Evolutionary conservation across 1,140 invertebrate genomes (phyloP), one percentile per base, ranked within the genome.

Genomic region (Tetramorium parvispinum): DNA sequence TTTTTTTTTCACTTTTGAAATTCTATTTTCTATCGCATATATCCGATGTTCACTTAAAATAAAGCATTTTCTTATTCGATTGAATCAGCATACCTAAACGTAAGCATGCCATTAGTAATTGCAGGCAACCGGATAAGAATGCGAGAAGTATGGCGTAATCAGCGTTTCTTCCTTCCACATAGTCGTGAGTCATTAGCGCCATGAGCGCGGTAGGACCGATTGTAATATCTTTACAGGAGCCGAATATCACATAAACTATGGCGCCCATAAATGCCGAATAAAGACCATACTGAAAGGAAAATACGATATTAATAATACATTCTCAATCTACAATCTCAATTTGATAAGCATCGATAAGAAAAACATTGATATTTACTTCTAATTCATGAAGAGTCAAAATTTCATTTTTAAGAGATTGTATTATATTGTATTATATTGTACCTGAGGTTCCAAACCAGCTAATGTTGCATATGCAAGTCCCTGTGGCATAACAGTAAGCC

Each of bases 221-320:
- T 0, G 98, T 98, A 77, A 99, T 98, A 93, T 99, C 98, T 91
- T 98, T 98, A 91, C 98, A 98, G 5, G 98, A 98, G 27, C 98
- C 98, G 89, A 99, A 97, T 76, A 99, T 91, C 66, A 97, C 97
- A 94, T 99, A 99, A n/a, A 99, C 96, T 93, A 99, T 98, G 88
- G 98, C 98, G 5, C 98, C 98, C 95, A 98, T 97, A 94, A 99
- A 99, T 0, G 98, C 97, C 0, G 98, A 98, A 94, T 99, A 99
- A 8, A 99, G 95, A 0, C 98, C 98, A 94, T 98, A 98, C 97
- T 98, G 95, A 68, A 97, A 91, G 90, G 86, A 90, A 88, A 89
- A 46, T 3, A 27, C 6, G 11, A 4, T 18, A 78, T 65, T 46
- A 49, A 24, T 61, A 11, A 61, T 2, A 18, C 21, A 43, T 43